Evolutionary conservation across 1,140 invertebrate species (phyloP), one percentile per base, ranked within the genome.

Genomic region (Zaprionus capensis): DNA sequence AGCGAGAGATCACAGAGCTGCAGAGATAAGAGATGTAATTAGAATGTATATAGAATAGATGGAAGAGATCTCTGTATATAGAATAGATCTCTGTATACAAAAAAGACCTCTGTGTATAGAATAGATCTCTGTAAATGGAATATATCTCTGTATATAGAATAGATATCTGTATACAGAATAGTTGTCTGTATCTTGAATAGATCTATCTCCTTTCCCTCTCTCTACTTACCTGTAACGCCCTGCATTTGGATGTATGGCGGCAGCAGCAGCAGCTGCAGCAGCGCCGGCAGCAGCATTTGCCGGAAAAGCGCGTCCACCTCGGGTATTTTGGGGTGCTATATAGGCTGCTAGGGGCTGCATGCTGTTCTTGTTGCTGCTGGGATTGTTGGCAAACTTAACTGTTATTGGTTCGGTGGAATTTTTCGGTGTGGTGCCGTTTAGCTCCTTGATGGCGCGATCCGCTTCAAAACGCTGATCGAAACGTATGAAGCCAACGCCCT

Each of bases 321-420:
- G 93, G 1, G 92, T 74, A 59, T 91, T 92, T 91, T 96, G 96
- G 22, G 97, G 97, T 77, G 97, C 95, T 84, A 99, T 94, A 93
- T 99, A 99, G 44, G 98, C 98, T 36, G 98, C 97, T 92, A 99
- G 94, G 36, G 98, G 98, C 82, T 97, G 96, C 92, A 98, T 95
- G 71, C 97, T 97, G 93, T 98, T 98, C 93, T 98, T 98, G 92
- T 97, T 97, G 95, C 97, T 98, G 94, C 97, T 98, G n/a, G 98
- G 97, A 93, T 98, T 99, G 94, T 99, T 99, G 74, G 99, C 99
- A 94, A 99, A 99, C 94, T 99, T 99, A 74, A 99, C 99, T 41
- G 98, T 99, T 83, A 99, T 99, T 41, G 98, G 98, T 93, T 99
- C 99, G 69, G 97, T 97, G 58, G 97, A 98, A 82, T 98, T 98